Percentiles rank a stretch among this genome's conserved stretches.
These are phyloP conservation scores for Calidris pugnax DNA, from an alignment of 2,113 vertebrate species.

Conservation along the genomic window DNA sequence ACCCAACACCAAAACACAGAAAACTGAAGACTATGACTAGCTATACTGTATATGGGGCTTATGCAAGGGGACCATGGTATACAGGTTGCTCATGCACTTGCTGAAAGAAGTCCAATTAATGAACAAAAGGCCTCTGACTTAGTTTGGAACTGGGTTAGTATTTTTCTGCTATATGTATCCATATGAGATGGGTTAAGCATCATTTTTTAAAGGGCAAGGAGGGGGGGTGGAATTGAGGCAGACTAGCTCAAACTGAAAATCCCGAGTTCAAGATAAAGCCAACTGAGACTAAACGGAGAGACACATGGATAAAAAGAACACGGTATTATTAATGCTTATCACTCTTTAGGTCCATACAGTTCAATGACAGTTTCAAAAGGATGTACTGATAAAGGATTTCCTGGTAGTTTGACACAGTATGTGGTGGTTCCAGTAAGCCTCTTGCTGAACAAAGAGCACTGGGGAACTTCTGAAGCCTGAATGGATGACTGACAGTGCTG, in stretches of 20 bases:
- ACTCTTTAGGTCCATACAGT: constrained; percentile 61
- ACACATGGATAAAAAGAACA: constrained; percentile 60
- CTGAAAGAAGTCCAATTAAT: not conserved
- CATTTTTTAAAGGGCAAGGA: constrained; percentile 33
- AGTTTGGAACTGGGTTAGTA: not conserved
- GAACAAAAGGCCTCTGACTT: not conserved
- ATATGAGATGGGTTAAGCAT: constrained; percentile 12
- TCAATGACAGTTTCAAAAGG: constrained; percentile 75
- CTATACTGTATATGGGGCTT: not conserved
- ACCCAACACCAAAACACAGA: not conserved
- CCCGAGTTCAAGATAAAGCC: constrained; percentile 59
- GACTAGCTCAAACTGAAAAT: constrained; percentile 41
- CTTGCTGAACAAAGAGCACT: constrained; percentile 62
- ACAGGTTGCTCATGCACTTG: not conserved
- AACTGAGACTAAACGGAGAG: constrained; percentile 38
- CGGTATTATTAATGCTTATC: constrained; percentile 71
- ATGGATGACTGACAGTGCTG: constrained; percentile 63
- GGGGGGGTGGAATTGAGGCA: not conserved
- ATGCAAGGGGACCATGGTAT: accelerated
- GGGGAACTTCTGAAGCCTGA: constrained; percentile 53
- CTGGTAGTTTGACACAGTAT: constrained; percentile 61
- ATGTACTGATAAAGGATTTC: constrained; percentile 71
- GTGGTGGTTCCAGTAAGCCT: constrained; percentile 63
- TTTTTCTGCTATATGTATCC: not conserved
- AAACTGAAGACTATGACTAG: not conserved